phyloP scores from a whole-genome alignment of 2,113 vertebrate genomes.

The Sitta europaea region DNA sequence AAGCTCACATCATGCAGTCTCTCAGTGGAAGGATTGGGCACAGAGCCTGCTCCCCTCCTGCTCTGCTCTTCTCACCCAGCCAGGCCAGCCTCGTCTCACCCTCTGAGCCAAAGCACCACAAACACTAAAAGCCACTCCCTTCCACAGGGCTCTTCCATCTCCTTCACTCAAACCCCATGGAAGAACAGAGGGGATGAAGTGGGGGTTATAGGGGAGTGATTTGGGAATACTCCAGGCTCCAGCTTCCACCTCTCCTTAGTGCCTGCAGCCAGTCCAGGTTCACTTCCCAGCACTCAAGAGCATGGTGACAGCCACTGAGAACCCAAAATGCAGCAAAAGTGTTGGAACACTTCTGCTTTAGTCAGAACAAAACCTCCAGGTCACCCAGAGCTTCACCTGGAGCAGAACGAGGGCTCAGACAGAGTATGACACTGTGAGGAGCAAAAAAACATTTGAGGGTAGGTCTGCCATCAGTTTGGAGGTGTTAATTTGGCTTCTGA shows the following conservation, averaged over 20 bases:
- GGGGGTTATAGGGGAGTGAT: background rate
- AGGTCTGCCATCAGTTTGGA: background rate
- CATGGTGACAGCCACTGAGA: background rate
- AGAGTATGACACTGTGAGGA: background rate
- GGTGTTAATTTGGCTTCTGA: background rate
- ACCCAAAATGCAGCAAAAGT: background rate
- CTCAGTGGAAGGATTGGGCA: fast-evolving
- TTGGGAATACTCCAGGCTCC: background rate
- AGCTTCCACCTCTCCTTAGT: background rate
- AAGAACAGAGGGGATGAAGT: background rate
- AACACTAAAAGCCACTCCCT: background rate
- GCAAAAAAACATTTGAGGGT: background rate
- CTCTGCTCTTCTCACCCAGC: background rate
- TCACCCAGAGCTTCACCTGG: background rate
- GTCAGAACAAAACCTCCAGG: background rate
- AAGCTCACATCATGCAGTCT: background rate
- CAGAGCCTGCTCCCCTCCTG: fast-evolving
- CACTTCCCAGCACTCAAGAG: background rate
- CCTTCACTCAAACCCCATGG: background rate
- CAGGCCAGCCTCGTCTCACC: background rate
- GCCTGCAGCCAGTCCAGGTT: background rate
- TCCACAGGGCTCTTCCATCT: background rate
- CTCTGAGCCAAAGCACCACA: background rate
- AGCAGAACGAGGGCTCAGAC: background rate
- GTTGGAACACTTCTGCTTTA: background rate